Percentiles rank a stretch among this genome's conserved stretches.
These are phyloP conservation scores for Hypselothyrea guttata DNA, from an alignment of 2,888 invertebrate genomes.

Conservation along the genomic window DNA sequence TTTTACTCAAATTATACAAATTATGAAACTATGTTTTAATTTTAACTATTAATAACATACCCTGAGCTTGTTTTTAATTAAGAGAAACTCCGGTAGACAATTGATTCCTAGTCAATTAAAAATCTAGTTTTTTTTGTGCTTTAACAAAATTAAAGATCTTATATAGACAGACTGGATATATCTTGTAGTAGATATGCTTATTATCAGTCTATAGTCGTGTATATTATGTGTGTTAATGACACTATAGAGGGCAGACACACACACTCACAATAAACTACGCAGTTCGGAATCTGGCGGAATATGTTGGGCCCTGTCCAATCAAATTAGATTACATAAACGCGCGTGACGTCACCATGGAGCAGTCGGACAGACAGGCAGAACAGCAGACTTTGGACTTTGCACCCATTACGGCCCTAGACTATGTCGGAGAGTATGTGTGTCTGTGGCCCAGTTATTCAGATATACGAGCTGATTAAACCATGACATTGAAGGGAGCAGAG, in stretches of 20 bases:
- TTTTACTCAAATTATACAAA: too few relatives aligned
- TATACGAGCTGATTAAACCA: constrained; percentile 12
- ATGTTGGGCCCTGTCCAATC: constrained; percentile 12
- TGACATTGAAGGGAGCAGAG: background rate
- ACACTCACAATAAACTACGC: constrained; percentile 37
- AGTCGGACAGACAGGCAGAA: constrained; percentile 2
- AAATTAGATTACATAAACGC: constrained; percentile 34
- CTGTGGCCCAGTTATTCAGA: constrained; percentile 29
- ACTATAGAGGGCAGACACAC: constrained; percentile 20
- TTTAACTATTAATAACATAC: too few relatives aligned
- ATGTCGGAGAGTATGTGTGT: constrained; percentile 1
- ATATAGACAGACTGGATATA: too few relatives aligned
- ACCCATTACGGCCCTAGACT: constrained; percentile 21
- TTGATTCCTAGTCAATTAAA: too few relatives aligned
- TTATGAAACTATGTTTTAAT: too few relatives aligned
- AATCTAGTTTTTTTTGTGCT: too few relatives aligned
- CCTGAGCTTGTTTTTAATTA: too few relatives aligned
- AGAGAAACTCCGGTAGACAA: too few relatives aligned
- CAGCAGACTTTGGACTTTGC: constrained; percentile 35
- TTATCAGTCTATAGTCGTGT: constrained; percentile 19
- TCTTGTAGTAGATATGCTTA: constrained; percentile 14
- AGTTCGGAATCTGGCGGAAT: constrained; percentile 29
- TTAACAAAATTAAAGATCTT: too few relatives aligned
- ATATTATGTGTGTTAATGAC: constrained; percentile 33
- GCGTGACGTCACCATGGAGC: constrained; percentile 36